Base-by-base conservation (phyloP, 2,797 vertebrate genomes). In the Acanthurus lineatus region DNA sequence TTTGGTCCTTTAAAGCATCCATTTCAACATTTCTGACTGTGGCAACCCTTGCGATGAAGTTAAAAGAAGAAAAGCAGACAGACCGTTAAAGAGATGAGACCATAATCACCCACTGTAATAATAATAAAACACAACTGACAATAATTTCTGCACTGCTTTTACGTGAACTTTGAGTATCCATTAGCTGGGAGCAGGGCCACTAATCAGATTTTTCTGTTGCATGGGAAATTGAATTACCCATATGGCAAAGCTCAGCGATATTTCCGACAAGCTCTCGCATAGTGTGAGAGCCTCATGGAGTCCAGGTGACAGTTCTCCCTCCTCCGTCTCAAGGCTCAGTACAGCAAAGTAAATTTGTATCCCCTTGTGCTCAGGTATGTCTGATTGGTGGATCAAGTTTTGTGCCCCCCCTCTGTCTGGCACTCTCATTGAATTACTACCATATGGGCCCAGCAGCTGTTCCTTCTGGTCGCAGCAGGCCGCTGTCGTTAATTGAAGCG, bases 391-490 rank as follows among this genome's bases (percentile, higher is more conserved):
- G 91, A 90, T 91, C 95, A 92, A 92, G 92, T 94, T 97, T 87
- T 95, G 93, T 91, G 88, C 91, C 90, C 91, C 95, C 91, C 95
- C 28, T 32, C 49, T 25, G 87, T 86, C 83, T 87, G 2, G 86
- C 77, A 57, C 89, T 90, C 91, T 96, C 95, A 97, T 96, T 96
- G 96, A 97, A 96, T 98, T 96, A 97, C 94, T 95, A 93, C 95
- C 94, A 95, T 96, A 96, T 95, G 95, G 95, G 94, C 90, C 88
- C 86, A 93, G 95, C 97, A 98, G 96, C 97, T 98, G 97, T 95
- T 96, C 95, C 94, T 93, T 96, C 95, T 95, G 94, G 93, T 94
- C 82, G 64, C 96, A 96, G 96, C 93, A 86, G 88, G 96, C 91
- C 89, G 89, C 94, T 84, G 94, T 90, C 93, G 92, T 96, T 97